Base-by-base conservation (phyloP, 2,113 vertebrate genomes). In the Antechinus stuartii region DNA sequence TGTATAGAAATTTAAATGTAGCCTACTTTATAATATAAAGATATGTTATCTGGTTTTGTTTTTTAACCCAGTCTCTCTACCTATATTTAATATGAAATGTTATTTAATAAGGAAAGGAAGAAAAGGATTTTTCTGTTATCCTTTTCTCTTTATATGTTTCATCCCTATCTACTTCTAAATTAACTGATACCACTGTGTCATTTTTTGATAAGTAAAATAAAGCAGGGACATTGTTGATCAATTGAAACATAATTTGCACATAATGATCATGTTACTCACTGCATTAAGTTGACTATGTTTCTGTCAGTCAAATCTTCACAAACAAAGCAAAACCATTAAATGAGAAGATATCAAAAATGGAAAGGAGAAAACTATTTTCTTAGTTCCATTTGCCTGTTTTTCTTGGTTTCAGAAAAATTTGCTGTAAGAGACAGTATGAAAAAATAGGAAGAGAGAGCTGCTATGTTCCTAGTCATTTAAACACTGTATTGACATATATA, bases 161-260 rank as follows among this genome's bases (percentile, higher is more conserved):
- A 19, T 26, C 12, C n/a, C 2, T 55, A 57, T 12, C 30, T 89
- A 54, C 30, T 25, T 94, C n/a, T 30, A 3, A 91, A 84, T 26
- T 94, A 90, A 94, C 3, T 68, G 57, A 68, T 35, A 91, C 19
- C 46, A 24, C 35, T 49, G 26, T 25, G 56, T 47, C 30, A 92
- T 90, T 93, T 94, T 91, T 92, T 55, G 91, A 12, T 94, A 16
- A 1, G n/a, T 55, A 90, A 93, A 84, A 89, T 42, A 89, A 19
- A 54, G 92, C 93, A 68, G 0, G n/a, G 50, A 52, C 27, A 42
- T 92, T 47, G 52, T n/a, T 94, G 68, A 42, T 42, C n/a, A 84
- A 84, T 84, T 84, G 42, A 42, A 84, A 84, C 35, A 84, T 23
- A 90, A 90, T 94, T 97, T 93, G 95, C 25, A 55, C 1, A 84